Conservation (phyloP, 2,113 vertebrate genomes). For the Peromyscus maniculatus region DNA sequence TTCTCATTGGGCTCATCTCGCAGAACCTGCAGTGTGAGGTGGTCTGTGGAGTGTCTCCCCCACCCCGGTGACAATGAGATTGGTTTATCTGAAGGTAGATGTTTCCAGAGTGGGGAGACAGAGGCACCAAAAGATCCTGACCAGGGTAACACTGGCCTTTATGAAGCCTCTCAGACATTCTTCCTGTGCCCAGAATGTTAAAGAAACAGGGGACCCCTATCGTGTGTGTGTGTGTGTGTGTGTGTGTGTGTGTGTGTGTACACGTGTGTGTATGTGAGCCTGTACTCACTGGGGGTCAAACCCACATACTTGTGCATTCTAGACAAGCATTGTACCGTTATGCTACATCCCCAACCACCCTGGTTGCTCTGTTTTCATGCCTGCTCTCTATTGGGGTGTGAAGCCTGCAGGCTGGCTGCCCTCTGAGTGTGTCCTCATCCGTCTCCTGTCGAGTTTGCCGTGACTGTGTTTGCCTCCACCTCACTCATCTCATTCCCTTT, state of each 20-base stretch:
- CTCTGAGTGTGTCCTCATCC: fast-evolving
- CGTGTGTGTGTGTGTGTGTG: neutral
- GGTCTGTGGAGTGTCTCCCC: neutral
- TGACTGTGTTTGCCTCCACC: too few species aligned
- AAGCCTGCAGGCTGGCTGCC: too few species aligned
- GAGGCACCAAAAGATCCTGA: too few species aligned
- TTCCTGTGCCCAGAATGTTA: neutral
- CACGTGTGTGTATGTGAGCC: too few species aligned
- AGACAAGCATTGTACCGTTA: neutral
- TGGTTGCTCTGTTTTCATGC: neutral
- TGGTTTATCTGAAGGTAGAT: neutral
- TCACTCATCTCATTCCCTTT: neutral
- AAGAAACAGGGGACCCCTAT: too few species aligned
- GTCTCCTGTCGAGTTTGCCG: neutral
- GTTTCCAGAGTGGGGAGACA: neutral
- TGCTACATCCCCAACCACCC: too few species aligned
- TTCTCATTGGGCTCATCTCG: too few species aligned
- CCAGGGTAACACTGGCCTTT: neutral
- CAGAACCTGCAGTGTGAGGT: fast-evolving
- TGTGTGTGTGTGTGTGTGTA: neutral
- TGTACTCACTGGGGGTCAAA: neutral
- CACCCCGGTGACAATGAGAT: too few species aligned
- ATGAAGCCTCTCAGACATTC: neutral
- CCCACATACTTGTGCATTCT: neutral
- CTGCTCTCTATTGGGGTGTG: neutral